These are phyloP conservation scores for Oeneis ivallda DNA, from an alignment of 2,888 invertebrate species.

Conservation along the genomic window DNA sequence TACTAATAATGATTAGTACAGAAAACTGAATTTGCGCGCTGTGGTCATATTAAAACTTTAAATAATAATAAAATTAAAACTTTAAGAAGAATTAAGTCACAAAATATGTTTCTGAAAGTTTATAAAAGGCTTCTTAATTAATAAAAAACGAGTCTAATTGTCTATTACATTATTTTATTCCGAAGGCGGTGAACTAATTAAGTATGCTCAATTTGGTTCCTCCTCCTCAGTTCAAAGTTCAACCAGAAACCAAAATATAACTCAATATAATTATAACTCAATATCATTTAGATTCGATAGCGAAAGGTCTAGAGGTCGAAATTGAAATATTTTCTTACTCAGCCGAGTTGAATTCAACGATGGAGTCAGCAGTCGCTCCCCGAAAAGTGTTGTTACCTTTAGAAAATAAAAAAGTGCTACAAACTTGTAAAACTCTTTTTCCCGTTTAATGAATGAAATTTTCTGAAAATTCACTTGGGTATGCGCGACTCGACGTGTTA, in stretches of 20 bases:
- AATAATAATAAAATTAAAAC: no score
- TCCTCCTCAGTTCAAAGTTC: conserved; percentile 4
- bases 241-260: conserved; percentile 6
- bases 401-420: not conserved
- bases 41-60: no score
- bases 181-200: no score
- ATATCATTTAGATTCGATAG: not conserved
- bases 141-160: no score
- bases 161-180: no score
- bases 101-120: no score
- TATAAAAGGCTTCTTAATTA: no score
- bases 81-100: no score
- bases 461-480: conserved; percentile 14
- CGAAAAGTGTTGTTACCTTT: no score
- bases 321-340: not conserved
- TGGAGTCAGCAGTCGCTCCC: not conserved
- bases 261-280: conserved; percentile 8
- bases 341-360: no score
- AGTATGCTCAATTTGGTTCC: no score
- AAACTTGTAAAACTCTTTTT: conserved; percentile 1
- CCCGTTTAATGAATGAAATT: not conserved
- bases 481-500: not conserved
- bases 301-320: not conserved
- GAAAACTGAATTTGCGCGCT: conserved; percentile 1
- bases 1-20: no score